phyloP scores from a whole-genome alignment of 2,113 vertebrate species.

The Dasypus novemcinctus region DNA sequence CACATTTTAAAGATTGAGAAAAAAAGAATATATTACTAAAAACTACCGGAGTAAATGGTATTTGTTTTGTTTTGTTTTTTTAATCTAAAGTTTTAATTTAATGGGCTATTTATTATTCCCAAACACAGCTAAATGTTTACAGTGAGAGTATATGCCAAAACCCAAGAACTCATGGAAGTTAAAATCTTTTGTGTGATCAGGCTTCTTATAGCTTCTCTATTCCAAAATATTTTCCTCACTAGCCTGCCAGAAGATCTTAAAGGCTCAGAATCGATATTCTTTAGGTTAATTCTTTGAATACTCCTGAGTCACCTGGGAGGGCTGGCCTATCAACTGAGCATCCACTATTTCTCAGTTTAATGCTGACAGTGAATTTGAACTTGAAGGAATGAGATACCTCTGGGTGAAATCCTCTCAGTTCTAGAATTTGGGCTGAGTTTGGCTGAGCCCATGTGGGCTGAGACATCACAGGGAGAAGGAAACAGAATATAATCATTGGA shows the following conservation, averaged over 20 bases:
- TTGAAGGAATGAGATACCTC: not conserved
- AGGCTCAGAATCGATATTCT: not conserved
- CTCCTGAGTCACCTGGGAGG: not conserved
- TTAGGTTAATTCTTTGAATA: not conserved
- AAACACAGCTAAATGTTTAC: slow-evolving; percentile 30
- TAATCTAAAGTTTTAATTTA: slow-evolving; percentile 7
- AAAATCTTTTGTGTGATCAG: not conserved
- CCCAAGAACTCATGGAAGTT: not conserved
- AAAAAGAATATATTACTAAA: not conserved
- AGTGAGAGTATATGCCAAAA: not conserved
- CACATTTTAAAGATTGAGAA: not conserved
- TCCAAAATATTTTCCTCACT: not conserved
- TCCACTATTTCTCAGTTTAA: not conserved
- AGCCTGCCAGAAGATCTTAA: not conserved
- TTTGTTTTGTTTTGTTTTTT: not conserved
- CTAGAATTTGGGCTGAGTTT: not conserved
- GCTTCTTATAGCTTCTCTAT: not conserved
- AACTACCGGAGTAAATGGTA: not conserved
- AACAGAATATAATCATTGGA: not conserved
- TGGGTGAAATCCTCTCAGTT: not conserved
- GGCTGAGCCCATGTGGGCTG: too few relatives aligned
- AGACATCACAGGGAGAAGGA: not conserved
- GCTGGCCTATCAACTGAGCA: not conserved
- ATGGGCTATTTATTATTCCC: not conserved
- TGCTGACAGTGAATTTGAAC: not conserved